Evolutionary conservation across 2,797 vertebrate genomes (phyloP), one percentile per base, ranked within the genome.

Genomic region (Lophotriccus pileatus): DNA sequence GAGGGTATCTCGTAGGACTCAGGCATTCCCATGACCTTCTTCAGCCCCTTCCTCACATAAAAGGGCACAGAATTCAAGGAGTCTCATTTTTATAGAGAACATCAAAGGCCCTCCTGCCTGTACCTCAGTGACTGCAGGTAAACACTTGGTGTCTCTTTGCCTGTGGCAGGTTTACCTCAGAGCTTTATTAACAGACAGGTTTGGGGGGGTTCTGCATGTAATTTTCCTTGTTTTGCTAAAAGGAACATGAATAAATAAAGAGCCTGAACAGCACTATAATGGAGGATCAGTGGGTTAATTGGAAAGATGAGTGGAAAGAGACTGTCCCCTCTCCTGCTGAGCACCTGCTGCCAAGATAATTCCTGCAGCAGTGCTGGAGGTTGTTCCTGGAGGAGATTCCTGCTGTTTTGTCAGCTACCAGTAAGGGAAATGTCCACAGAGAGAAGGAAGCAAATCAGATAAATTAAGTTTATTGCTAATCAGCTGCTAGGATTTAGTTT

Each of bases 311-410:
- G 94, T 66, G 59, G 70, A 76, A 78, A 78, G 81, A 3, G 50
- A 77, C 62, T 70, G 49, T 89, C 70, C 59, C n/a, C 67, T 77
- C 70, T 79, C 75, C 88, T 74, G 84, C 92, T 73, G 84, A 94
- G 91, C 90, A 93, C 55, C 93, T 97, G 90, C 94, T 95, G 91
- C 87, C 73, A 41, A 78, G 88, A 63, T 93, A 92, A 96, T 96
- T 84, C 87, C 47, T 89, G 43, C 82, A 84, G 74, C 80, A 68
- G 55, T 39, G n/a, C 85, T 95, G 79, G 87, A 84, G 72, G 67
- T 58, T 92, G 73, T 49, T 95, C 85, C 88, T 95, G 64, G 56
- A 92, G 89, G 36, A 89, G 75, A 30, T n/a, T 70, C 88, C 91
- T 75, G 56, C 86, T 94, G 87, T 52, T 94, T 64, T 87, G 56